A percentile compares a stretch with the other conserved stretches of the same genome.
phyloP scores from a whole-genome alignment of 2,797 vertebrate species.

The Mormyrus hasselquistii region DNA sequence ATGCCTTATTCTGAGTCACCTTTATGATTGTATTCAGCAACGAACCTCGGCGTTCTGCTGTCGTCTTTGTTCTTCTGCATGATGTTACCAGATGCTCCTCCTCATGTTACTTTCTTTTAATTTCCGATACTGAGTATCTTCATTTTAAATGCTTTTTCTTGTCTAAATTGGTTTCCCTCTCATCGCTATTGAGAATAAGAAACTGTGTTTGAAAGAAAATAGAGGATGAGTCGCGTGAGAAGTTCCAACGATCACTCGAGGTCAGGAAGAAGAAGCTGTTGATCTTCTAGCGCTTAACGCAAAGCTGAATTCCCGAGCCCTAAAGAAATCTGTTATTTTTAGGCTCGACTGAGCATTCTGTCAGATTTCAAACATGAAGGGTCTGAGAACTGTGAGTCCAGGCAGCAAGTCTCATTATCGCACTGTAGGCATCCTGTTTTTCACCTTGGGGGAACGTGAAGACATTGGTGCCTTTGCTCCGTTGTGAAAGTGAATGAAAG shows the following conservation, averaged over 20 bases:
- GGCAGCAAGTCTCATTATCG: not conserved
- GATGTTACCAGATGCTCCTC: not conserved
- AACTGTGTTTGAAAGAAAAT: not conserved
- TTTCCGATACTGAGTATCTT: not conserved
- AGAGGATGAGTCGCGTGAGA: not conserved
- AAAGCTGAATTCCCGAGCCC: not conserved
- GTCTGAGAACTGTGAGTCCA: not conserved
- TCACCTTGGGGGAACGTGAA: slow-evolving; percentile 1
- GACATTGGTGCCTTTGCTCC: not conserved
- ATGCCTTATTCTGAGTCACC: not conserved
- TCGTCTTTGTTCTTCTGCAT: not conserved
- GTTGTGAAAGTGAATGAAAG: not conserved
- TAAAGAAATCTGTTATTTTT: not conserved
- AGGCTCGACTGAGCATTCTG: not conserved
- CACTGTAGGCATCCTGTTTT: not conserved
- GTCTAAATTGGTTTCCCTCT: not conserved
- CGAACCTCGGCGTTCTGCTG: not conserved
- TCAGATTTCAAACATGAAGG: not conserved
- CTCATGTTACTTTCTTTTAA: not conserved
- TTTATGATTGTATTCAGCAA: not conserved
- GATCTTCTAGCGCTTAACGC: not conserved
- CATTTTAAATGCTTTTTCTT: not conserved
- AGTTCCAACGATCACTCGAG: not conserved
- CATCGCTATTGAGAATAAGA: not conserved
- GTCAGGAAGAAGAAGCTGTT: not conserved